These are phyloP conservation scores for Okapia johnstoni DNA, from an alignment of 2,113 vertebrate genomes.

Conservation along the genomic window DNA sequence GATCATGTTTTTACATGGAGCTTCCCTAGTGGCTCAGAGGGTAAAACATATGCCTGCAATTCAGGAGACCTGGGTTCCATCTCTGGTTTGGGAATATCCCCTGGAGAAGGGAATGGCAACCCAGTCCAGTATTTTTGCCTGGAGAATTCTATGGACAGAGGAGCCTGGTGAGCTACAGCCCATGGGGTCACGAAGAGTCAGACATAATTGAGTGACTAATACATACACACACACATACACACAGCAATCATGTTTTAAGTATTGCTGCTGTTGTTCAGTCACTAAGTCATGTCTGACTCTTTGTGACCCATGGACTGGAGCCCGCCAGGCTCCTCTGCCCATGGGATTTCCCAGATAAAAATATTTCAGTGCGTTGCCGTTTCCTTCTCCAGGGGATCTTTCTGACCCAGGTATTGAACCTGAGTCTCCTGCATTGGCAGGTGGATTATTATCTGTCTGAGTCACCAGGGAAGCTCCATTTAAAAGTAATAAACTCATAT, in stretches of 20 bases:
- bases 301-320: not conserved
- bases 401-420: not conserved
- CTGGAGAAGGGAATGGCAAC: not conserved
- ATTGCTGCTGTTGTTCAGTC: not conserved
- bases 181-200: not conserved
- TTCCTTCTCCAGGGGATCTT: not conserved
- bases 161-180: not conserved
- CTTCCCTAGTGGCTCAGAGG: not conserved
- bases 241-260: not conserved
- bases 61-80: not conserved
- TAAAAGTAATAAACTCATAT: not conserved
- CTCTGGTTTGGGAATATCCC: not conserved
- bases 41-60: not conserved
- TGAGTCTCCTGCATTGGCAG: not conserved
- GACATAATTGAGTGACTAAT: not conserved
- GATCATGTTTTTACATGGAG: not conserved
- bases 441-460: not conserved
- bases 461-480: not conserved
- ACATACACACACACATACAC: not conserved
- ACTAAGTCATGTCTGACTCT: not conserved
- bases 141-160: not conserved
- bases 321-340: not conserved
- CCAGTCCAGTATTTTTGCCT: not conserved
- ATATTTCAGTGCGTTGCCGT: not conserved
- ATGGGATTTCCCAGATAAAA: not conserved